These are phyloP conservation scores for Catharus ustulatus DNA, from an alignment of 2,797 vertebrate species.

Conservation along the genomic window DNA sequence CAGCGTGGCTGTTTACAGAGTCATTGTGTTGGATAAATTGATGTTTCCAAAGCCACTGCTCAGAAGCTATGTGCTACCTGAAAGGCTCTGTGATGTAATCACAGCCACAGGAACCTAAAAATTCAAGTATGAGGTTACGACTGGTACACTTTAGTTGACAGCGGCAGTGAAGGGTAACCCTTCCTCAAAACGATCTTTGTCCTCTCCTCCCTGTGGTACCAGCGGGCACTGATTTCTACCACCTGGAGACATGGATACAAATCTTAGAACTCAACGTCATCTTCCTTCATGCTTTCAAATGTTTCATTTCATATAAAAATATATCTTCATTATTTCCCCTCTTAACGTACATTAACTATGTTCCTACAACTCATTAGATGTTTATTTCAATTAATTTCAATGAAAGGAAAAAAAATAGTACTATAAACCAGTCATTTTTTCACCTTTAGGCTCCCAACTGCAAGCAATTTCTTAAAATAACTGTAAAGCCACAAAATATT, in stretches of 20 bases:
- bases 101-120: neutral
- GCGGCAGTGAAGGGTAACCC: neutral
- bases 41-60: neutral
- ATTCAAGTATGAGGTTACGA: neutral
- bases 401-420: neutral
- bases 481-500: neutral
- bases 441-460: neutral
- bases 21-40: neutral
- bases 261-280: neutral
- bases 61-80: neutral
- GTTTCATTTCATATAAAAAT: neutral
- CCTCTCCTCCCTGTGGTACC: neutral
- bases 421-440: neutral
- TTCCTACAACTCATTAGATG: neutral
- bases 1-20: neutral
- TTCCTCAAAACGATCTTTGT: neutral
- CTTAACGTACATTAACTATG: accelerated
- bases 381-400: neutral
- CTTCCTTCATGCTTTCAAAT: neutral
- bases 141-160: neutral
- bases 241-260: neutral
- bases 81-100: neutral
- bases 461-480: neutral
- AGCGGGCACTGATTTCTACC: neutral
- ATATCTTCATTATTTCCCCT: neutral